phyloP scores from a whole-genome alignment of 2,888 invertebrate genomes.

The Pterostichus niger region DNA sequence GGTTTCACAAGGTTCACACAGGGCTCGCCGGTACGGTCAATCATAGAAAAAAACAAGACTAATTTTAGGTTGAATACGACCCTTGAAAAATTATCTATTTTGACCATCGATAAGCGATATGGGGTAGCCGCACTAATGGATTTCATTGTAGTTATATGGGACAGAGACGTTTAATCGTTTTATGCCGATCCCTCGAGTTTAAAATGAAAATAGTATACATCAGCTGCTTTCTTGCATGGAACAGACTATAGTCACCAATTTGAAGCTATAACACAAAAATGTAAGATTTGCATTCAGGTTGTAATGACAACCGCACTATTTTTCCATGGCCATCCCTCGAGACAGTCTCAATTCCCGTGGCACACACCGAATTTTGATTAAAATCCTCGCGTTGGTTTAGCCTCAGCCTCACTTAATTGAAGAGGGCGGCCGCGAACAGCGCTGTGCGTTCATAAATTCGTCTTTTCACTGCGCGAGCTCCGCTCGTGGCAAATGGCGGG shows the following conservation, averaged over 20 bases:
- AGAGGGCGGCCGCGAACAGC: constrained; percentile 12
- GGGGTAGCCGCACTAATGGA: no score
- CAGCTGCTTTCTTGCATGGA: background rate
- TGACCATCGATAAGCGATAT: no score
- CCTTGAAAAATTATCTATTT: no score
- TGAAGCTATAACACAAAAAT: background rate
- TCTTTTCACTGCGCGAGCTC: constrained; percentile 13
- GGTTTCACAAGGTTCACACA: no score
- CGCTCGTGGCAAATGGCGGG: constrained; percentile 32
- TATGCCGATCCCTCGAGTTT: no score
- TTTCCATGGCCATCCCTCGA: background rate
- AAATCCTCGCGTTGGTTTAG: constrained; percentile 3
- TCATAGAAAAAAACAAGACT: no score
- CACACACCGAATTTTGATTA: constrained; percentile 39
- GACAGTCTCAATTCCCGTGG: background rate
- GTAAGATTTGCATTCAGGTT: background rate
- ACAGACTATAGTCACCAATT: no score
- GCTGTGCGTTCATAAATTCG: constrained; percentile 11
- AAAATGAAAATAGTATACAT: no score
- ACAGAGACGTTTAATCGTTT: no score
- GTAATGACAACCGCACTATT: constrained; percentile 5
- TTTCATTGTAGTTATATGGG: no score
- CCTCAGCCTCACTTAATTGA: constrained; percentile 26
- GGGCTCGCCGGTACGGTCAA: no score
- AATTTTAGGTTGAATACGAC: no score